Evolutionary conservation across 2,113 vertebrate species (phyloP).

Genomic region (Lamprologus callipterus): DNA sequence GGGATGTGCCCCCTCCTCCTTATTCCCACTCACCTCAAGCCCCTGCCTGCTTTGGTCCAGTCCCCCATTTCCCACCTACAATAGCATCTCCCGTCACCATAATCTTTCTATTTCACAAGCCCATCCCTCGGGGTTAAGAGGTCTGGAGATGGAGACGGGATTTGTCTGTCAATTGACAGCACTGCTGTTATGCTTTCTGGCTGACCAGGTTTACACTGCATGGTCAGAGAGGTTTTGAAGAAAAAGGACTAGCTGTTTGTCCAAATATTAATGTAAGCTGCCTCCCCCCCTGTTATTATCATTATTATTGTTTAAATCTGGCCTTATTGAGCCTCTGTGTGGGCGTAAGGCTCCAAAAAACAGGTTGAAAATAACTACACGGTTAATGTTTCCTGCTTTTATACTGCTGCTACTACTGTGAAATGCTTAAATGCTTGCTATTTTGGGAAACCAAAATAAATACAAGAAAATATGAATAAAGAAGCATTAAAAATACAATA

Average conservation of each 20-base stretch:
- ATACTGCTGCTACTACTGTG: not conserved
- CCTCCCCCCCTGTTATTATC: not conserved
- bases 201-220: conserved; percentile 15
- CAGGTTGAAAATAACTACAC: not conserved
- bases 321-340: not conserved
- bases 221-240: not conserved
- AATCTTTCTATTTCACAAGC: conserved; percentile 77
- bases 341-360: not conserved
- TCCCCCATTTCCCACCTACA: conserved; percentile 68
- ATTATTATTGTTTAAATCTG: not conserved
- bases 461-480: not conserved
- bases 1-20: conserved; percentile 26
- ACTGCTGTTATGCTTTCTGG: conserved; percentile 50
- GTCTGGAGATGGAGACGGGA: conserved; percentile 69
- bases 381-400: not conserved
- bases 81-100: conserved; percentile 55
- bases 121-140: conserved; percentile 74
- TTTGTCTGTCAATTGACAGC: conserved; percentile 72
- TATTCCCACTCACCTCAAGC: conserved; percentile 31
- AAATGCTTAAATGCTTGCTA: not conserved
- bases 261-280: not conserved
- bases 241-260: not conserved
- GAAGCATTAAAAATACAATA: not conserved
- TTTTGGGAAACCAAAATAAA: not conserved
- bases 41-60: conserved; percentile 40